A percentile compares a stretch with the other conserved stretches of the same genome.
Conservation (phyloP, 2,113 vertebrate genomes). For the Herpetotheres cachinnans region DNA sequence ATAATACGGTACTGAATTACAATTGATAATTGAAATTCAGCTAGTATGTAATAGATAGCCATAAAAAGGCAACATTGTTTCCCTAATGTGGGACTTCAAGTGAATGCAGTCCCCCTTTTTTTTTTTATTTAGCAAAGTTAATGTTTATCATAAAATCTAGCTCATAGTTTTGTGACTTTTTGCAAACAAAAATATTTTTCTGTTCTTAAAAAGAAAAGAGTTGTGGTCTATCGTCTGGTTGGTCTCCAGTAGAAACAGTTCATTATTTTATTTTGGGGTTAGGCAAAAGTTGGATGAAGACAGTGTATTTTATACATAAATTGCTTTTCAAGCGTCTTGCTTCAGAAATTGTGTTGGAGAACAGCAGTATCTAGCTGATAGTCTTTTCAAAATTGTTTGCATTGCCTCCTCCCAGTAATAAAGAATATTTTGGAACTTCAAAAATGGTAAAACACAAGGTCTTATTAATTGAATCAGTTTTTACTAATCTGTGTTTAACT, state of each 20-base stretch:
- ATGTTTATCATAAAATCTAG: not conserved
- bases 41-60: not conserved
- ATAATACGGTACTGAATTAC: constrained; percentile 48
- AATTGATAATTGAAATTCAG: constrained; percentile 38
- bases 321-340: not conserved
- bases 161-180: not conserved
- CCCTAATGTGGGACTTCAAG: not conserved
- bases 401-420: not conserved
- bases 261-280: not conserved
- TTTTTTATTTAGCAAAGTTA: not conserved
- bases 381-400: not conserved
- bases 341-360: not conserved
- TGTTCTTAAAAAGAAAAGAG: not conserved
- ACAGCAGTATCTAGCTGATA: not conserved
- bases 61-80: constrained; percentile 1
- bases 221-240: not conserved
- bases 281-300: not conserved
- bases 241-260: not conserved
- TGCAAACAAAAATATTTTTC: not conserved
- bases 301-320: not conserved
- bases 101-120: not conserved
- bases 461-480: not conserved
- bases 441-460: not conserved
- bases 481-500: not conserved
- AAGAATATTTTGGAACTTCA: not conserved